Base-by-base conservation (phyloP, 1,140 invertebrate species). In the Papilio glaucus region DNA sequence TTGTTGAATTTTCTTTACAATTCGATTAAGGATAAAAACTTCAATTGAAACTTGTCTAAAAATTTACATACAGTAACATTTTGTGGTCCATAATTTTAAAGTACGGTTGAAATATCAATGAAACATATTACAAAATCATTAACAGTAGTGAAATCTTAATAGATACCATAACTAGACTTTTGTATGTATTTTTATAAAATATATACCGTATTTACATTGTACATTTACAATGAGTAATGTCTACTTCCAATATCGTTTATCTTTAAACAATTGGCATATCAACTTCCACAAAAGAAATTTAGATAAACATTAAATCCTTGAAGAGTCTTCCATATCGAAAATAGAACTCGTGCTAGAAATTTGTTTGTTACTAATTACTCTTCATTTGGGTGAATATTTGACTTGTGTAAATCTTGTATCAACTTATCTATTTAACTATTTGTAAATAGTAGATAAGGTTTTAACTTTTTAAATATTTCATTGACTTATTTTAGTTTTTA, bases 181-280 rank as follows among this genome's bases (percentile, higher is more conserved):
- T 93, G 89, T 91, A 91, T 91, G 85, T 91, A 91, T 91, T 91
- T 92, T 91, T 91, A 88, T 91, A 91, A 90, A 90, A 90, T 91
- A 91, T 91, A 91, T 91, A 88, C 86, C 85, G 84, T 91, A 91
- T 90, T 91, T 57, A 57, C 49, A 57, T 57, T 57, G 49, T 57
- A 57, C 49, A 57, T 57, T 57, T 92, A 92, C 85, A 91, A 77
- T 87, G 77, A 84, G 82, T 84, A 87, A 89, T 81, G 74, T 87
- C 84, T 89, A 90, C 88, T 91, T 93, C 87, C 86, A 91, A 87
- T 84, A 84, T 83, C 79, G 74, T 86, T 87, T 87, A 90, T 87
- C 82, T 78, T 76, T 84, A 82, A 87, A 87, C 82, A 83, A 93
- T 91, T 91, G 89, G 90, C 90, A 93, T 93, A 93, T 93, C 90